A percentile compares a stretch with the other conserved stretches of the same genome.
Evolutionary conservation across 2,113 vertebrate genomes (phyloP).

Genomic region (Lichenostomus cassidix): DNA sequence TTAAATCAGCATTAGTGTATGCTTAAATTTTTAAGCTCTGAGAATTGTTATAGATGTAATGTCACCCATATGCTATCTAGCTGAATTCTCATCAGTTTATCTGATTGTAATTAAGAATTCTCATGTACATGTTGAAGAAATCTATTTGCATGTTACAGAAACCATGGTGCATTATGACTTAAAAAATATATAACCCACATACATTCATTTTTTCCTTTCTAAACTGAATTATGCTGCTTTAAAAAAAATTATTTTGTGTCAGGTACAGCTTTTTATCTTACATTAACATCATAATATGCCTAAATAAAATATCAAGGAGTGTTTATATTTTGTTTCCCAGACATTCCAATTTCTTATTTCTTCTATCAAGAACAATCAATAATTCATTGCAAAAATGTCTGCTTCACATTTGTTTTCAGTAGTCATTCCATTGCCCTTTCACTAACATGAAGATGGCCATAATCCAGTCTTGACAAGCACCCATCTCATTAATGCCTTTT

Average conservation of each 20-base stretch:
- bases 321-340: background rate
- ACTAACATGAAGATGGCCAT: conserved; percentile 12
- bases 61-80: background rate
- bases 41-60: background rate
- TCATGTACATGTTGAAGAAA: background rate
- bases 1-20: background rate
- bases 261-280: background rate
- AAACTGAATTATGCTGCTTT: background rate
- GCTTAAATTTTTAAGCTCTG: background rate
- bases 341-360: background rate
- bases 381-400: conserved; percentile 37
- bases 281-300: background rate
- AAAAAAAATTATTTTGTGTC: background rate
- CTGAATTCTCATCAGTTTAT: background rate
- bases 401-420: background rate
- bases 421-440: conserved; percentile 40
- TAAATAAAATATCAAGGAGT: background rate
- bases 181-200: background rate
- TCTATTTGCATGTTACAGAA: background rate
- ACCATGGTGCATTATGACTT: background rate
- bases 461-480: conserved; percentile 69
- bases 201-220: background rate
- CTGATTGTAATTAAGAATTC: background rate
- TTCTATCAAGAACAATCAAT: conserved; percentile 7
- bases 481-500: conserved; percentile 70